These are phyloP conservation scores for Caenorhabditis brenneri DNA, from an alignment of 1,140 invertebrate species.

Conservation along the genomic window DNA sequence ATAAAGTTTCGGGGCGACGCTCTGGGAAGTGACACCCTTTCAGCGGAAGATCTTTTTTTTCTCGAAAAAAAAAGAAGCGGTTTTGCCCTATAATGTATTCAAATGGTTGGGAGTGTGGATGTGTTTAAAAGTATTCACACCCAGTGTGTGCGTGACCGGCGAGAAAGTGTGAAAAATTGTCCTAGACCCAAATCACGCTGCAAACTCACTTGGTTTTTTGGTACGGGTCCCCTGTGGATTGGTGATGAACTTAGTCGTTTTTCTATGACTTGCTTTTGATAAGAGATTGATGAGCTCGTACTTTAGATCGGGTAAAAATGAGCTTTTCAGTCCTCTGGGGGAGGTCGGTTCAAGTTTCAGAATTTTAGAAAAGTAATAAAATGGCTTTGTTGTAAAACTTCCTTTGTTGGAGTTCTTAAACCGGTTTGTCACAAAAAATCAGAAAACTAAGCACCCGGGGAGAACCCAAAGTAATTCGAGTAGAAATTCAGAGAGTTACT, in stretches of 20 bases:
- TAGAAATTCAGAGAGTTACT: too few species aligned
- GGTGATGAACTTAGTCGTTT: neutral
- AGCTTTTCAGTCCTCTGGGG: too few species aligned
- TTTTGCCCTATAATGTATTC: neutral
- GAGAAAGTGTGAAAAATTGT: neutral
- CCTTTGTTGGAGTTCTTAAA: too few species aligned
- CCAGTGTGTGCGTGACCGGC: neutral
- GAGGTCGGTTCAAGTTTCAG: too few species aligned
- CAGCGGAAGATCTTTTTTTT: neutral
- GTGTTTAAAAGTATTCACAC: slow-evolving; percentile 13
- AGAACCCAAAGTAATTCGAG: too few species aligned
- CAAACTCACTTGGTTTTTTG: neutral
- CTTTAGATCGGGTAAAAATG: neutral
- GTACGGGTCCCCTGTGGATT: neutral
- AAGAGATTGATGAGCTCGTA: neutral
- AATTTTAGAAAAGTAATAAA: too few species aligned
- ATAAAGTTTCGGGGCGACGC: slow-evolving; percentile 5
- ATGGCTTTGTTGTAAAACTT: too few species aligned
- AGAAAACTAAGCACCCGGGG: too few species aligned
- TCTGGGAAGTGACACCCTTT: slow-evolving; percentile 6
- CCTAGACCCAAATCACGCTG: neutral
- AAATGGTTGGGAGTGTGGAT: neutral
- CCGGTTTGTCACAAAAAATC: too few species aligned
- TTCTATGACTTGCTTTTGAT: neutral
- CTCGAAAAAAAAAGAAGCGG: neutral